Evolutionary conservation across 2,797 vertebrate species (phyloP).

Genomic region (Cuniculus paca): DNA sequence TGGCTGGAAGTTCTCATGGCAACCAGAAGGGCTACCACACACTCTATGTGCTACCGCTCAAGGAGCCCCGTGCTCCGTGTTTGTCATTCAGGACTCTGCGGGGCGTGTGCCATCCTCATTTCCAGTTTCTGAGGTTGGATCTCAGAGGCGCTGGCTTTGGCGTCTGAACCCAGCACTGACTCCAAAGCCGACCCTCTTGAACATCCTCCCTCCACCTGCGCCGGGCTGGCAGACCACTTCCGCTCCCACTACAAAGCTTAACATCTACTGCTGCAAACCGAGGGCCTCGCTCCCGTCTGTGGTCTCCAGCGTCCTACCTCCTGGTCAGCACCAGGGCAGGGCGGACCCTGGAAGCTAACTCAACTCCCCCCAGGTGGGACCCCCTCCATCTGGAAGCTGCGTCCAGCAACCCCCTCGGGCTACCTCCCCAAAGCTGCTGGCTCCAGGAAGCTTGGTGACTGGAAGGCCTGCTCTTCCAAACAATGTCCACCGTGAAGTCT

Average conservation of each 20-base stretch:
- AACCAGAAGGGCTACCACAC: too few relatives aligned
- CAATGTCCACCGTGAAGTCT: not conserved
- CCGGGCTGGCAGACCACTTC: not conserved
- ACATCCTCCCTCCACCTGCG: not conserved
- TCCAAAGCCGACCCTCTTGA: not conserved
- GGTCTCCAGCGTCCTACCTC: not conserved
- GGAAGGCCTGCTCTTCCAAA: not conserved
- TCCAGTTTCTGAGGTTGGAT: not conserved
- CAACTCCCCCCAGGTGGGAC: not conserved
- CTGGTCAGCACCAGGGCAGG: not conserved
- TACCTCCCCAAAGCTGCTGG: not conserved
- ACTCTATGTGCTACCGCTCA: not conserved
- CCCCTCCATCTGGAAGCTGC: not conserved
- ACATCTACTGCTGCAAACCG: not conserved
- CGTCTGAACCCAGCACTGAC: not conserved
- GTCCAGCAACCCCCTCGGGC: not conserved
- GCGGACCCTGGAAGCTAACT: not conserved
- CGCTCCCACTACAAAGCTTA: not conserved
- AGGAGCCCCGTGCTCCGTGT: not conserved
- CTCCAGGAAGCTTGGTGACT: not conserved
- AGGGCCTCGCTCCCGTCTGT: not conserved
- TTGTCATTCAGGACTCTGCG: not conserved
- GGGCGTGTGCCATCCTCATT: accelerated
- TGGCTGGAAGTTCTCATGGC: too few relatives aligned
- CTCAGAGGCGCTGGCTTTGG: not conserved